Evolutionary conservation across 2,113 vertebrate species (phyloP).

Genomic region (Apodemus sylvaticus): DNA sequence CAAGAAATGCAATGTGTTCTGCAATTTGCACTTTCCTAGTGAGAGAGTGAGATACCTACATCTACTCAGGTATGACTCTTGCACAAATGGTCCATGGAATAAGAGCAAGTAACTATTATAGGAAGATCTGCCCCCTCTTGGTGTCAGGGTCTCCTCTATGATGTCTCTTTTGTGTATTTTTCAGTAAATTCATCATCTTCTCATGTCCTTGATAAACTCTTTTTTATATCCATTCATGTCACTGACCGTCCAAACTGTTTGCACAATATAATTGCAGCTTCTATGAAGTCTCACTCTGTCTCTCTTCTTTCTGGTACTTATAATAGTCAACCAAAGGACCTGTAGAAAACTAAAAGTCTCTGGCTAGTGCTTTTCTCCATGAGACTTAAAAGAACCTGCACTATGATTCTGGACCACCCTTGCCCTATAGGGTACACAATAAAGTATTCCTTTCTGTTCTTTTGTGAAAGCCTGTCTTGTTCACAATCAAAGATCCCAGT

Average conservation of each 20-base stretch:
- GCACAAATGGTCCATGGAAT: not conserved
- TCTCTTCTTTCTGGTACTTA: not conserved
- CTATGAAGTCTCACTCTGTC: not conserved
- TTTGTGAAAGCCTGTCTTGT: too few relatives aligned
- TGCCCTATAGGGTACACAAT: too few relatives aligned
- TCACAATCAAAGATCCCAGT: too few relatives aligned
- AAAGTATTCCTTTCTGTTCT: too few relatives aligned
- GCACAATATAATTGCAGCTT: not conserved
- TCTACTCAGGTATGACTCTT: not conserved
- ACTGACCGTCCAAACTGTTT: not conserved
- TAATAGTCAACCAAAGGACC: not conserved
- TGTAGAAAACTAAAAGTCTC: not conserved
- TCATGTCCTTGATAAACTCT: not conserved
- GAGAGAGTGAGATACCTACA: not conserved
- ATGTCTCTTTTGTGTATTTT: not conserved
- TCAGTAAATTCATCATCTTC: not conserved
- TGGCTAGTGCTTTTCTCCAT: not conserved
- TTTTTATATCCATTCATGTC: too few relatives aligned
- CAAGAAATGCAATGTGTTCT: not conserved
- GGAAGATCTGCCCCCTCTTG: not conserved
- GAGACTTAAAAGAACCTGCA: not conserved
- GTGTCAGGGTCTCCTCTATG: not conserved
- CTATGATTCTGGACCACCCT: too few relatives aligned
- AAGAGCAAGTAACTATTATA: not conserved
- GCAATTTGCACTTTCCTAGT: too few relatives aligned